These are phyloP conservation scores for Euschistus heros DNA, from an alignment of 1,140 invertebrate genomes.

Conservation along the genomic window DNA sequence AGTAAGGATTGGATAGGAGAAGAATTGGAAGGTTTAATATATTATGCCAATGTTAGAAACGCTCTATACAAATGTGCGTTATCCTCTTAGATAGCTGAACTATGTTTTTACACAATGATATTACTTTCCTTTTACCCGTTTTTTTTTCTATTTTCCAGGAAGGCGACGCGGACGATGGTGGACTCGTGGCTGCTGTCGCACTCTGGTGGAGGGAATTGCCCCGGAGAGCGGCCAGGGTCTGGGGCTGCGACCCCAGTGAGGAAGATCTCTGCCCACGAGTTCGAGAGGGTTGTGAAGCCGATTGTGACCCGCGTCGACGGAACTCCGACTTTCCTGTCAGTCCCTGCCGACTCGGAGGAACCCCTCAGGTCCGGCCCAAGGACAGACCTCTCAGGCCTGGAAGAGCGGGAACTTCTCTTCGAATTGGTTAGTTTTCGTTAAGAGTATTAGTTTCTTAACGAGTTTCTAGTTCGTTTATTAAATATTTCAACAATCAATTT, in stretches of 20 bases:
- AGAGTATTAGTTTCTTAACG: not conserved
- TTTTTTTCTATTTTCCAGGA: constrained; percentile 46
- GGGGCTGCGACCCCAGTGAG: constrained; percentile 83
- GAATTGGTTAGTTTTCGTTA: constrained; percentile 58
- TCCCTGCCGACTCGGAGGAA: constrained; percentile 30
- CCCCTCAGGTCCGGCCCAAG: constrained; percentile 52
- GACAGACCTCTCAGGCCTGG: constrained; percentile 73
- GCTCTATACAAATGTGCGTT: too few species aligned
- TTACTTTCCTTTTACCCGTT: not conserved
- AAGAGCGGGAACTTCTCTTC: constrained; percentile 91
- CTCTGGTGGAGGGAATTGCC: constrained; percentile 39
- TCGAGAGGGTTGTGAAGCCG: constrained; percentile 85
- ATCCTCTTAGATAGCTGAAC: too few species aligned
- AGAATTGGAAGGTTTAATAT: too few species aligned
- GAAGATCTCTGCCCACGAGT: constrained; percentile 92
- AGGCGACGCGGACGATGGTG: constrained; percentile 81
- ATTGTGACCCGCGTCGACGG: constrained; percentile 82
- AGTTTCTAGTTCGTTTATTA: not conserved
- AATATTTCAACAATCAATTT: not conserved
- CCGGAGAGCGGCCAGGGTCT: constrained; percentile 41
- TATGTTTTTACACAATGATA: too few species aligned
- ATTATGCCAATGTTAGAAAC: too few species aligned
- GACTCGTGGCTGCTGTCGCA: constrained; percentile 84
- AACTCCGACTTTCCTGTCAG: constrained; percentile 73
- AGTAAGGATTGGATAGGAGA: too few species aligned